Evolutionary conservation across 2,797 vertebrate species (phyloP).

Genomic region (Peromyscus eremicus): DNA sequence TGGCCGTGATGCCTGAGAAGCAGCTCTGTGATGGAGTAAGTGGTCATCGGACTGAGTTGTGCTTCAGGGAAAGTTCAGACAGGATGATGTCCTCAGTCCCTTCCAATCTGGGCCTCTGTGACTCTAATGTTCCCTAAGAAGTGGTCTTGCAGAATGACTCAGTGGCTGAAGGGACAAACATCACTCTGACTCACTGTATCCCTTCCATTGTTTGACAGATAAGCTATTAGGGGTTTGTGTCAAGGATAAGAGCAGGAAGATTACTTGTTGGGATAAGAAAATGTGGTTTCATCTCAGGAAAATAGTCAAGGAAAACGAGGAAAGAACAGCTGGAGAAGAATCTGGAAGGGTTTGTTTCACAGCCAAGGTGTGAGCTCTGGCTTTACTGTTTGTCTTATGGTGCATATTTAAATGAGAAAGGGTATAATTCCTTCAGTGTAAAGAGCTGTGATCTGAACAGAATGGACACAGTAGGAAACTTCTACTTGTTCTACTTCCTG

Average conservation of each 20-base stretch:
- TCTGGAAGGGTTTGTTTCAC: not conserved
- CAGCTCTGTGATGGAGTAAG: not conserved
- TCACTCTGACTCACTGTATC: constrained; percentile 37
- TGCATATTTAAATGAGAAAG: not conserved
- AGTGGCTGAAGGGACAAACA: constrained; percentile 32
- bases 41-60: not conserved
- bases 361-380: not conserved
- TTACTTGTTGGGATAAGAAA: not conserved
- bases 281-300: not conserved
- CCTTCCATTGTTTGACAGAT: not conserved
- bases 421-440: not conserved
- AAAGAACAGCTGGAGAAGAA: not conserved
- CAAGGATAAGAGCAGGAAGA: not conserved
- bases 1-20: not conserved
- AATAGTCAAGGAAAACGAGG: not conserved
- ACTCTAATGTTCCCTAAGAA: not conserved
- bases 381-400: not conserved
- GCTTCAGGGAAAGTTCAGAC: constrained; percentile 32
- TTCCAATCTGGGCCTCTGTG: not conserved
- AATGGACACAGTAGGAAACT: not conserved
- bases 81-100: not conserved
- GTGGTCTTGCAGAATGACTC: constrained; percentile 26
- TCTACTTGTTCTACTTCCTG: not conserved
- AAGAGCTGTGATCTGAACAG: not conserved
- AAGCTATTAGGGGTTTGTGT: not conserved